Evolutionary conservation across 2,113 vertebrate species (phyloP), one percentile per base, ranked within the genome.

Genomic region (Narcine bancroftii): DNA sequence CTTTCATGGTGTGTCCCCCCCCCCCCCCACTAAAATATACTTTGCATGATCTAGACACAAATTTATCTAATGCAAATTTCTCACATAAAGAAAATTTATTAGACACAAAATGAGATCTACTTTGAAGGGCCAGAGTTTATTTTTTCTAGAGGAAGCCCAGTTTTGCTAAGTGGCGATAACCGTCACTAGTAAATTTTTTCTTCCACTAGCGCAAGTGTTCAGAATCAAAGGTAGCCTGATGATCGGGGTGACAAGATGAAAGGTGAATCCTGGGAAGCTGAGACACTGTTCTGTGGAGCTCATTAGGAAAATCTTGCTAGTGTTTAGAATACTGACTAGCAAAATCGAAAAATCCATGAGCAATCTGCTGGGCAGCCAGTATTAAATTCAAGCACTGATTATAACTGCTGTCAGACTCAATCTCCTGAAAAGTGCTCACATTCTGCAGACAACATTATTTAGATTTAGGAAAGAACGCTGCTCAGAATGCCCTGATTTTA

Each of bases 341-440:
- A 91, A 91, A 91, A 69, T 65, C 47, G 63, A 91, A 91, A 69
- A 91, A 91, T 91, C 89, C 89, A 91, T 47, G 89, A 71, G 65
- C 89, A 91, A 91, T 91, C 45, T 91, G 89, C 89, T 69, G 45
- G 89, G 89, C 89, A 91, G 89, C 63, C 89, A 71, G 89, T 69
- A 91, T 91, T 91, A 91, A 91, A 91, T 91, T 91, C 89, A 69
- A 91, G 89, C 89, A 65, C 89, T 91, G 89, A 91, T 91, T 91
- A 71, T 91, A 91, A 91, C 89, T 69, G 89, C 89, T 91, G 89
- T 91, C 89, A 69, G 63, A 91, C 39, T 91, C 89, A 91, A 91
- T 91, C 89, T 69, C 89, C 89, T 91, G 89, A 69, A 91, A 91
- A 91, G 36, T 69, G 89, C 66, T 66, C 89, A 91, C 63, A 69